Conservation (phyloP, 2,113 vertebrate genomes). For the Daphoenositta chrysoptera region DNA sequence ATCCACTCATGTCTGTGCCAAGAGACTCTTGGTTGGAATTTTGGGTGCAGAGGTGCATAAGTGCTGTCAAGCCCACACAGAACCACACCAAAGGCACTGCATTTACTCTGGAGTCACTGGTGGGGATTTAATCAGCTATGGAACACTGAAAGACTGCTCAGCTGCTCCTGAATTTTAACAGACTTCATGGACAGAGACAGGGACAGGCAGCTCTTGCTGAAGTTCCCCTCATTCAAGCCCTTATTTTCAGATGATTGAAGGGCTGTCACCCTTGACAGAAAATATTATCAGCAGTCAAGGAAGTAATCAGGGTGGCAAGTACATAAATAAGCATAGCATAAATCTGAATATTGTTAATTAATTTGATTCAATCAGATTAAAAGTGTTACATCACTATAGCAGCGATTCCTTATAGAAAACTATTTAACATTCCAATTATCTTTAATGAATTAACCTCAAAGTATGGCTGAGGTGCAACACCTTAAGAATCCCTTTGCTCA, state of each 20-base stretch:
- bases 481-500: slow-evolving; percentile 46
- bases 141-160: neutral
- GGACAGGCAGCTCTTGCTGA: neutral
- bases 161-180: neutral
- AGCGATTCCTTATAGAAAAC: neutral
- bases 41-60: neutral
- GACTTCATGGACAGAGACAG: neutral
- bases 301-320: slow-evolving; percentile 4
- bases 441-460: slow-evolving; percentile 36
- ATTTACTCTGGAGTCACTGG: neutral
- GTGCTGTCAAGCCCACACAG: neutral
- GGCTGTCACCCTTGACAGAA: neutral
- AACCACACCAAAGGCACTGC: neutral
- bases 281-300: neutral
- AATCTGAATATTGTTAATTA: slow-evolving; percentile 47
- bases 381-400: neutral
- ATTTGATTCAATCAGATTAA: slow-evolving; percentile 22
- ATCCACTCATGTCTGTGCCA: neutral
- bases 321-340: slow-evolving; percentile 39
- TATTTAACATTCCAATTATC: slow-evolving; percentile 52
- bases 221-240: neutral
- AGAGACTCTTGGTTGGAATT: neutral
- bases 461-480: neutral
- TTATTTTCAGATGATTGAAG: neutral
- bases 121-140: neutral